phyloP scores from a whole-genome alignment of 2,888 invertebrate genomes.

The Drosophila fulvimacula region DNA sequence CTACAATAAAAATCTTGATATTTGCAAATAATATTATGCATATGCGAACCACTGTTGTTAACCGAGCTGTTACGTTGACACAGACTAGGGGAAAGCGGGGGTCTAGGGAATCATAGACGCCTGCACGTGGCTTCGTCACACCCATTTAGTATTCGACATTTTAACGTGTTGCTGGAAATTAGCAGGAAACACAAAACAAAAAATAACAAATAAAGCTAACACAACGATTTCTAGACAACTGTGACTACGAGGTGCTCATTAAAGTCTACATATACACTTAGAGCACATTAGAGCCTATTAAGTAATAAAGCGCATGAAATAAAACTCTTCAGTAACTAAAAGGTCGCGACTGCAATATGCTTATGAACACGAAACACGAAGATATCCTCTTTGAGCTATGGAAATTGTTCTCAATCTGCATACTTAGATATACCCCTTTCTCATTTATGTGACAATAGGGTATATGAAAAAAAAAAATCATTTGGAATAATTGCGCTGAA shows the following conservation, averaged over 20 bases:
- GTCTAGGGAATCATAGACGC: constrained; percentile 29
- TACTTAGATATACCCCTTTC: background rate
- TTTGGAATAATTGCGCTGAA: constrained; percentile 43
- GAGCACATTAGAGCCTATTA: background rate
- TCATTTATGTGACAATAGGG: background rate
- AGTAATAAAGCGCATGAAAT: background rate
- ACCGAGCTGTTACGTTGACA: constrained; percentile 24
- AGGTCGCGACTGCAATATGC: no score
- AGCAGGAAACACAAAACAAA: constrained; percentile 44
- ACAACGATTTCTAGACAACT: background rate
- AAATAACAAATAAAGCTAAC: constrained; percentile 8
- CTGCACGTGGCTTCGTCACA: constrained; percentile 69
- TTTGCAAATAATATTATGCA: background rate
- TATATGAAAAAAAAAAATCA: constrained; percentile 22
- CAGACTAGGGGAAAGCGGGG: constrained; percentile 10
- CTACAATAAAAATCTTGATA: background rate
- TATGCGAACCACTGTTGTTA: constrained; percentile 27
- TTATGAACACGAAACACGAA: no score
- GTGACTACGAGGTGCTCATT: constrained; percentile 1
- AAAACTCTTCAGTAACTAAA: background rate
- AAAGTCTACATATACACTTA: background rate
- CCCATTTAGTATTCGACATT: constrained; percentile 58
- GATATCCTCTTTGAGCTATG: no score
- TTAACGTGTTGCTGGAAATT: constrained; percentile 65
- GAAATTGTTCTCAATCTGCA: background rate